These are phyloP conservation scores for Vulpes vulpes DNA, from an alignment of 2,113 vertebrate genomes.

Conservation along the genomic window DNA sequence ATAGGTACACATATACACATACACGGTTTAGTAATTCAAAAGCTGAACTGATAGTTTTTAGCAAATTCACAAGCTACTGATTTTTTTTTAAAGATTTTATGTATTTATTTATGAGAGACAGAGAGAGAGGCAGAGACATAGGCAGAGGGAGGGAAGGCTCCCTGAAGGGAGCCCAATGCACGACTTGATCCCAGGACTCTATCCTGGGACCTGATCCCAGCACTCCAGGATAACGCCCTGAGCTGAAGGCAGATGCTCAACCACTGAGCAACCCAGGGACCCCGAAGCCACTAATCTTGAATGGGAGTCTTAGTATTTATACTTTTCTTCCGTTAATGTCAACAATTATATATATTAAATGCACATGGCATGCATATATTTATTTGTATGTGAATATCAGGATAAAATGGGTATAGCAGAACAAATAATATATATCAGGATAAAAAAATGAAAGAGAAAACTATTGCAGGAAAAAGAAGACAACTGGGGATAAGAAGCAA, in stretches of 20 bases:
- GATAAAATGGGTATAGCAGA: neutral
- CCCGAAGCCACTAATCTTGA: neutral
- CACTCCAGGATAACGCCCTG: too few species aligned
- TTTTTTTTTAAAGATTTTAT: neutral
- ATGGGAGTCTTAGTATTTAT: conserved; percentile 5
- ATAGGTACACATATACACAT: neutral
- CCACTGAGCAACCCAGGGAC: too few species aligned
- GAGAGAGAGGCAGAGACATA: too few species aligned
- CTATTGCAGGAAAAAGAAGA: neutral
- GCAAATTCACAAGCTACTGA: neutral
- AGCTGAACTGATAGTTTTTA: neutral
- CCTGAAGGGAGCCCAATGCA: too few species aligned
- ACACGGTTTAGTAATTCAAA: neutral
- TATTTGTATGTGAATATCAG: neutral
- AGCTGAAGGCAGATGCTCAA: too few species aligned
- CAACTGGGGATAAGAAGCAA: neutral
- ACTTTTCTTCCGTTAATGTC: neutral
- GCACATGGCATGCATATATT: neutral
- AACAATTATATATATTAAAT: neutral
- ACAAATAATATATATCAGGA: neutral
- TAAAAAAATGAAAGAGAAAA: neutral
- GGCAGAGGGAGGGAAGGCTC: too few species aligned
- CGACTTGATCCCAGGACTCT: too few species aligned
- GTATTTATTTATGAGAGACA: too few species aligned
- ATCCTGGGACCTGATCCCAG: too few species aligned